Evolutionary conservation across 1,140 invertebrate genomes (phyloP).

Genomic region (Drosophila tristis): DNA sequence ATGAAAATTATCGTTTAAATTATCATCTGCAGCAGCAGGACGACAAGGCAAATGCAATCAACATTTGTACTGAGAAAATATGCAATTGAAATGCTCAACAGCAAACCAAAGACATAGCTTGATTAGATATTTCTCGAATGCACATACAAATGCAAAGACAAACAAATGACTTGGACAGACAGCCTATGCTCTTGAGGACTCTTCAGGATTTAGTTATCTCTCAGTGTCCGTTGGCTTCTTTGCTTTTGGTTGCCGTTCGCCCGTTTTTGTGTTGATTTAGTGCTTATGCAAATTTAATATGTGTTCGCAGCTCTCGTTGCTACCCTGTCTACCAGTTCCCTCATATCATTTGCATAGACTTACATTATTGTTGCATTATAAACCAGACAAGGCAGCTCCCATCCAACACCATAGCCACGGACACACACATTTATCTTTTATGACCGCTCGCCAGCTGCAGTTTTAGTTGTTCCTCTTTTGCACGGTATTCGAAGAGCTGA

Average conservation of each 20-base stretch:
- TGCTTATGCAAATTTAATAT: constrained; percentile 81
- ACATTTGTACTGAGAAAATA: constrained; percentile 25
- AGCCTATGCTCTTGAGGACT: constrained; percentile 24
- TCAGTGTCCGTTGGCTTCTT: constrained; percentile 16
- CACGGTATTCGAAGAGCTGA: too few relatives aligned
- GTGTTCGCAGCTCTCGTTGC: constrained; percentile 44
- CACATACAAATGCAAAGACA: constrained; percentile 16
- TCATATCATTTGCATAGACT: constrained; percentile 67
- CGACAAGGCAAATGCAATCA: constrained; percentile 29
- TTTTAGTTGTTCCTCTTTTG: not conserved
- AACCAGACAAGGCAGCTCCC: constrained; percentile 49
- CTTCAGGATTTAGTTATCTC: constrained; percentile 17
- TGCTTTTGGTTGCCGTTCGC: constrained; percentile 21
- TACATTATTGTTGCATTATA: constrained; percentile 79
- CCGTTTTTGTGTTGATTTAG: constrained; percentile 79
- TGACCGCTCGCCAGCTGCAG: constrained; percentile 31
- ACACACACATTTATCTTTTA: constrained; percentile 53
- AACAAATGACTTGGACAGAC: constrained; percentile 56
- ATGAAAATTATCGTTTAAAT: constrained; percentile 23
- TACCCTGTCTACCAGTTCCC: constrained; percentile 13
- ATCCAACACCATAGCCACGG: not conserved
- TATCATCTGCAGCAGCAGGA: too few relatives aligned
- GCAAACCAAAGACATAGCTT: constrained; percentile 9
- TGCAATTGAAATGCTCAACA: constrained; percentile 36
- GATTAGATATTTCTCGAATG: constrained; percentile 14